These are phyloP conservation scores for Cettia cetti DNA, from an alignment of 2,113 vertebrate genomes.

Conservation along the genomic window DNA sequence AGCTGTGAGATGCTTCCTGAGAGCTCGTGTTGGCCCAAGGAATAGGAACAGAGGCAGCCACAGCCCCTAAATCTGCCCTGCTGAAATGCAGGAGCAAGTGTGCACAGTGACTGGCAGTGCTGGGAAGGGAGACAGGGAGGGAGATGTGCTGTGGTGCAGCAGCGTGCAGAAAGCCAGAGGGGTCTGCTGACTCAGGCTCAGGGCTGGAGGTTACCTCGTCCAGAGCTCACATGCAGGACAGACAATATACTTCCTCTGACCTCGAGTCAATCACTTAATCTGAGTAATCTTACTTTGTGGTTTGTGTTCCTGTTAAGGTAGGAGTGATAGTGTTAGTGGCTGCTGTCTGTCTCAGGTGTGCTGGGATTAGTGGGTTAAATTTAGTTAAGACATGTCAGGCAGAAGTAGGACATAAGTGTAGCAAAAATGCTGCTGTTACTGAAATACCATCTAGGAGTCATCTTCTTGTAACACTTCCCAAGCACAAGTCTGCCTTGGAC, in stretches of 20 bases:
- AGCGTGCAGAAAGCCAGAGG: background rate
- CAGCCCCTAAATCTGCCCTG: background rate
- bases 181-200: background rate
- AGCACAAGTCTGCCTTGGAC: background rate
- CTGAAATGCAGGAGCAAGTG: background rate
- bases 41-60: background rate
- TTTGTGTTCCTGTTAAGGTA: slow-evolving; percentile 13
- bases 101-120: background rate
- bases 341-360: slow-evolving; percentile 44
- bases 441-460: background rate
- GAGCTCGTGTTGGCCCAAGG: background rate
- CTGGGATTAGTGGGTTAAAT: slow-evolving; percentile 62
- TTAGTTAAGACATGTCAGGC: slow-evolving; percentile 40
- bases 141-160: background rate
- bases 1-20: background rate
- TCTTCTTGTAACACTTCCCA: background rate
- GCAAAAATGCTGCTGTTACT: background rate
- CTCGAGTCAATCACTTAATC: slow-evolving; percentile 38
- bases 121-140: background rate
- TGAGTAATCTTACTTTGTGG: slow-evolving; percentile 37
- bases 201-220: background rate
- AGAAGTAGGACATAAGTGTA: background rate
- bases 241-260: slow-evolving; percentile 12
- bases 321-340: slow-evolving; percentile 2
- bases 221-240: background rate